Evolutionary conservation across 2,888 invertebrate species (phyloP).

Genomic region (Acanthococcus lagerstroemiae): DNA sequence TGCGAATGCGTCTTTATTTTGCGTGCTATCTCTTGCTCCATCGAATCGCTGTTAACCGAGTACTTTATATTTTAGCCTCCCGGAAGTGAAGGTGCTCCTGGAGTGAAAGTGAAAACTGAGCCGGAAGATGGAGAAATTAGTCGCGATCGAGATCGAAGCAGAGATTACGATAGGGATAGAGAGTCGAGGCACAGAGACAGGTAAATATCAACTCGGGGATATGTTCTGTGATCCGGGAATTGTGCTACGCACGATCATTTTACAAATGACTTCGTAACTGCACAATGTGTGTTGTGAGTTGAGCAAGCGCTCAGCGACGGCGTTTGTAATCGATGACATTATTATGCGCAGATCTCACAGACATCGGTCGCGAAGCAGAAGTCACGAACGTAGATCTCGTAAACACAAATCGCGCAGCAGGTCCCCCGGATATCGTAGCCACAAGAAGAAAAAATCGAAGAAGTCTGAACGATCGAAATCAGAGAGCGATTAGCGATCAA

Average conservation of each 20-base stretch:
- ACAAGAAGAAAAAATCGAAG: conserved; percentile 40
- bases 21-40: no score
- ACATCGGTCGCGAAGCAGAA: conserved; percentile 37
- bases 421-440: conserved; percentile 38
- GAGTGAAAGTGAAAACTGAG: conserved; percentile 38
- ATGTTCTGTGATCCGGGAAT: no score
- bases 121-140: conserved; percentile 37
- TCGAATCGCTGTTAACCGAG: neutral
- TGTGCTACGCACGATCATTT: no score
- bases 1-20: no score
- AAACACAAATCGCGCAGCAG: conserved; percentile 39
- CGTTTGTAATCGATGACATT: no score
- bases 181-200: conserved; percentile 35
- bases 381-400: conserved; percentile 36
- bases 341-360: conserved; percentile 35
- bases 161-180: conserved; percentile 35
- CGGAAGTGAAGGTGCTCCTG: conserved; percentile 42
- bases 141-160: conserved; percentile 36
- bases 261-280: no score
- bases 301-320: neutral
- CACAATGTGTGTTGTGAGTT: no score
- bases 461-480: conserved; percentile 37
- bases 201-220: conserved; percentile 15
- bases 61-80: conserved; percentile 32
- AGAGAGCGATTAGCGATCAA: conserved; percentile 32